Base-by-base conservation (phyloP, 2,888 invertebrate species). In the Stenchaetothrips biformis region DNA sequence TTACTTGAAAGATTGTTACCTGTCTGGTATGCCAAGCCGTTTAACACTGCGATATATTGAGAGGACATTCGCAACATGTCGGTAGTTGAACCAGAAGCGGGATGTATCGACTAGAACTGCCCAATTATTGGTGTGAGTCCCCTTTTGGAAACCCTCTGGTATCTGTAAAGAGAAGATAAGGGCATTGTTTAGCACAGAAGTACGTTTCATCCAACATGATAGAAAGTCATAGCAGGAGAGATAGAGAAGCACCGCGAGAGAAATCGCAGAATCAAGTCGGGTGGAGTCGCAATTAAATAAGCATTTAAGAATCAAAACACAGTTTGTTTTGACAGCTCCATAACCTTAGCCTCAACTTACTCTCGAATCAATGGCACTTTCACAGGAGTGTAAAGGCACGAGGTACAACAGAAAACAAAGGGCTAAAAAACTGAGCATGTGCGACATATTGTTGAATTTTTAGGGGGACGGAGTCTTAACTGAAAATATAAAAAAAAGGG, bases 1-100 rank as follows among this genome's bases (percentile, higher is more conserved):
- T 13, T 1, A 37, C 37, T 37, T 1, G n/a, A 78, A 79, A 59
- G 27, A 25, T 21, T 67, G 80, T 81, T 82, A 90, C 90, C 89
- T 90, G 87, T 99, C 99, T 0, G 99, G 99, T 84, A 99, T 99
- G n/a, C 99, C 99, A 6, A 99, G 89, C 21, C 99, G 90, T 87
- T 99, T 99, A 0, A 99, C 98, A 86, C 98, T 98, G 16, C 98
- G 92, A 86, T 99, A 99, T 82, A 99, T 96, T 0, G 99, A 99
- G 25, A 99, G 88, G 0, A 99, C 99, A 87, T 99, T 99, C 6
- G 99, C 98, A 49, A 99, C 98, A 91, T 99, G 99, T 8, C 99
- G 92, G 87, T 99, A 99, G 87, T 99, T 99, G 86, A 99, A 99
- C 99, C 99, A 99, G 88, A 99, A 99, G 81, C 99, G 89, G 0